These are phyloP conservation scores for Synanthedon vespiformis DNA, from an alignment of 2,888 invertebrate species.

Conservation along the genomic window DNA sequence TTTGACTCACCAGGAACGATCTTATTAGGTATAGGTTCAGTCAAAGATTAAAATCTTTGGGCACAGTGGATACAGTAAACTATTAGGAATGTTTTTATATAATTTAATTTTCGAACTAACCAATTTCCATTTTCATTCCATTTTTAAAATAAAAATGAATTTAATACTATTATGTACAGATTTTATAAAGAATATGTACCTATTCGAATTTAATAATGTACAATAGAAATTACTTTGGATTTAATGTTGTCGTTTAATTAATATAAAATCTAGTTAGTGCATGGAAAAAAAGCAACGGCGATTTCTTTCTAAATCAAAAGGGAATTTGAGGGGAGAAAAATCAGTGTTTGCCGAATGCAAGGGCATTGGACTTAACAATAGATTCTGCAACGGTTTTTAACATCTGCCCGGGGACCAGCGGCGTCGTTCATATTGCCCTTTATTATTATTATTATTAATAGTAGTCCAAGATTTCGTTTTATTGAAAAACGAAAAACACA, in stretches of 20 bases:
- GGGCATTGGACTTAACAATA: conserved; percentile 45
- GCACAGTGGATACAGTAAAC: neutral
- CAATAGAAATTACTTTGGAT: too few relatives aligned
- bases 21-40: conserved; percentile 1
- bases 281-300: too few relatives aligned
- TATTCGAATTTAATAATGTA: too few relatives aligned
- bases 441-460: conserved; percentile 3
- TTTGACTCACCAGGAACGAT: neutral
- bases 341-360: conserved; percentile 41
- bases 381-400: conserved; percentile 63
- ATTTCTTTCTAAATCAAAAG: neutral
- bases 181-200: too few relatives aligned
- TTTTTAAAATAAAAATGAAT: too few relatives aligned
- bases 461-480: neutral
- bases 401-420: conserved; percentile 43
- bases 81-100: too few relatives aligned
- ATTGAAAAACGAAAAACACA: neutral
- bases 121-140: too few relatives aligned
- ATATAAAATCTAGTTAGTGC: too few relatives aligned
- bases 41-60: too few relatives aligned
- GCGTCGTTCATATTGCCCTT: conserved; percentile 25
- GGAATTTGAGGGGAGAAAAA: conserved; percentile 42
- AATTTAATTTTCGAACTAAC: too few relatives aligned
- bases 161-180: too few relatives aligned
- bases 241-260: too few relatives aligned